Conservation (phyloP, 1,140 invertebrate genomes). For the Stenopsyche tienmushanensis region DNA sequence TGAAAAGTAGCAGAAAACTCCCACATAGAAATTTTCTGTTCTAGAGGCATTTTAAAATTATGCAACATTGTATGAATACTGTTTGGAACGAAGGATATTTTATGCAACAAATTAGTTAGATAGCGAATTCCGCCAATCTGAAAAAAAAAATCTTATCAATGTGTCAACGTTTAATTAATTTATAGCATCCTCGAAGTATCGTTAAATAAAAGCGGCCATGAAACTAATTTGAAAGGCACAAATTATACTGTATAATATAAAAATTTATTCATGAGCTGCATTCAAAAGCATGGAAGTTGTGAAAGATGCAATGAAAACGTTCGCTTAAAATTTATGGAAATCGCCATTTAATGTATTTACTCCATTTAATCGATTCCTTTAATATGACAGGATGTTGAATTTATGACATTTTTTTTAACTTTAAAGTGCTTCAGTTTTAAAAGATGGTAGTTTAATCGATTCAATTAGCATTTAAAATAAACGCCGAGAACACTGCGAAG, state of each 20-base stretch:
- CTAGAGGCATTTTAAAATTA: too few relatives aligned
- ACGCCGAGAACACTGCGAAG: neutral
- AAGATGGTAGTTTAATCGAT: neutral
- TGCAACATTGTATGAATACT: too few relatives aligned
- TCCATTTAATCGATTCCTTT: neutral
- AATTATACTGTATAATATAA: neutral
- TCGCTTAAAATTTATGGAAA: neutral
- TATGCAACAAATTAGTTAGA: too few relatives aligned
- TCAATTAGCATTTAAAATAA: neutral
- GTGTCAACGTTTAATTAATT: too few relatives aligned
- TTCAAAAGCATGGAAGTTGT: neutral
- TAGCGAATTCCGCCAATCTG: too few relatives aligned
- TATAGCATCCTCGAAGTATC: too few relatives aligned
- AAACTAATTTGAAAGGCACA: too few relatives aligned
- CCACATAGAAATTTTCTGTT: too few relatives aligned
- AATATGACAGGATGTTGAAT: neutral
- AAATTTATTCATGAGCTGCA: neutral
- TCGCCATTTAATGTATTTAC: neutral
- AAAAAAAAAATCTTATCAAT: too few relatives aligned
- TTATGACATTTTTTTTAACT: neutral
- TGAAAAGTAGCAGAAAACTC: too few relatives aligned
- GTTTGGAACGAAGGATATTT: too few relatives aligned
- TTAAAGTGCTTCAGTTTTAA: neutral
- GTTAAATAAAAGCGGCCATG: too few relatives aligned
- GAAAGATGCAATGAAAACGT: neutral